Base-by-base conservation (phyloP, 2,888 invertebrate genomes). In the Belgica antarctica region DNA sequence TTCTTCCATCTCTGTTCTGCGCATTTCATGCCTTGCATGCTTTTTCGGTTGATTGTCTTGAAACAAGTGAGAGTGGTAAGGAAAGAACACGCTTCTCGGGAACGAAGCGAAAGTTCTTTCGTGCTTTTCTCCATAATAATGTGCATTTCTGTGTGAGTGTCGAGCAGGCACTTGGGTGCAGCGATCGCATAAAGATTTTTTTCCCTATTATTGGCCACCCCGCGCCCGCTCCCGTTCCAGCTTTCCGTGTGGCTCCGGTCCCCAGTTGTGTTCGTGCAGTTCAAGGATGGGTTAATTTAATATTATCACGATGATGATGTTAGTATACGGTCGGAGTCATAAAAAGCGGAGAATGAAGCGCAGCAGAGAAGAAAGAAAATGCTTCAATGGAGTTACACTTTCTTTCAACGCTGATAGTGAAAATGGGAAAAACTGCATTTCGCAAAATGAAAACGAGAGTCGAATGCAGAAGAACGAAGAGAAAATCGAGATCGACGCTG, bases 361-460 rank as follows among this genome's bases (percentile, higher is more conserved):
- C 5, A 7, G 19, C 22, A n/a, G 7, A 62, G 15, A 65, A 46
- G 41, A 41, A 41, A 65, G 17, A 46, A 17, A 61, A 63, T 25
- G 41, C 15, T 62, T 31, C 19, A 19, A 62, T 62, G 36, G 1
- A 27, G 2, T 28, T 12, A 24, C 22, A 15, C 41, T 24, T 41
- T 4, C 41, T 24, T 41, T 4, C 36, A 34, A 28, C 65, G 27
- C 22, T 27, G 66, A 68, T 68, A 68, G 66, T 68, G 66, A 68
- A 65, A 62, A 62, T 36, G 36, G 28, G 63, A 63, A 63, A n/a
- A 66, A 66, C 47, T 46, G 68, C 57, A 68, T 34, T 68, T 28
- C 31, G 8, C 17, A 47, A 66, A 68, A 68, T 57, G 68, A 68
- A 68, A 68, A 68, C 52, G 68, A 68, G 68, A 68, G 68, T 68